phyloP scores from a whole-genome alignment of 2,113 vertebrate genomes.

The Meles meles region DNA sequence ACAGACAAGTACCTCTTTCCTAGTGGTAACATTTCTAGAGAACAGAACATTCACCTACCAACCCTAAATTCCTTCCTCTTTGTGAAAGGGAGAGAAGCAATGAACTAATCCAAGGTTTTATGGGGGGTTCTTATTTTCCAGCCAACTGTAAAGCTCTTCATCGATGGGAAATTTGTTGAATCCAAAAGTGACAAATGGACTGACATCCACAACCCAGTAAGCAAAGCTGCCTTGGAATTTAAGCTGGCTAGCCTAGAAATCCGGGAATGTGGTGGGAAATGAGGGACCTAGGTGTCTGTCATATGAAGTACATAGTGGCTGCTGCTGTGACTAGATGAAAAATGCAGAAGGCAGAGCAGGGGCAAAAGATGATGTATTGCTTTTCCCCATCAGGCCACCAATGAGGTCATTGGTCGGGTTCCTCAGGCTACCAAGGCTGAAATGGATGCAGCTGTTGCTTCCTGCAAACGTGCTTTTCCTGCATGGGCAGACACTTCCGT shows the following conservation, averaged over 20 bases:
- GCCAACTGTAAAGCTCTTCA: conserved; percentile 97
- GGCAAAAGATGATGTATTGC: background rate
- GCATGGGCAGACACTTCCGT: conserved; percentile 95
- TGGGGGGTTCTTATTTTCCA: conserved; percentile 69
- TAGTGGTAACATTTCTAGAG: background rate
- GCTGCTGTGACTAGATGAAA: background rate
- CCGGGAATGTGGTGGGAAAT: background rate
- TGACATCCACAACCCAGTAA: conserved; percentile 96
- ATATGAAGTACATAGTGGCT: background rate
- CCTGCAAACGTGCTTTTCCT: conserved; percentile 89
- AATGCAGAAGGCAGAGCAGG: background rate
- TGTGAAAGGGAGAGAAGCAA: conserved; percentile 5
- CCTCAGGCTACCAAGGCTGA: conserved; percentile 94
- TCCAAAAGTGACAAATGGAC: conserved; percentile 96
- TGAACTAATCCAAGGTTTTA: background rate
- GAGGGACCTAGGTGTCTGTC: background rate
- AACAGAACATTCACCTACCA: background rate
- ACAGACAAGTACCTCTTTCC: background rate
- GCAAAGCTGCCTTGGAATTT: conserved; percentile 69
- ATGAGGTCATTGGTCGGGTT: conserved; percentile 90
- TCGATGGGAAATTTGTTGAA: conserved; percentile 97
- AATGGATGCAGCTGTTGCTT: conserved; percentile 92
- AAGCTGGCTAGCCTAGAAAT: background rate
- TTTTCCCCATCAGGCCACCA: conserved; percentile 89
- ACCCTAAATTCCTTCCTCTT: background rate